phyloP scores from a whole-genome alignment of 1,140 invertebrate species.

The Anagrus nilaparvatae region DNA sequence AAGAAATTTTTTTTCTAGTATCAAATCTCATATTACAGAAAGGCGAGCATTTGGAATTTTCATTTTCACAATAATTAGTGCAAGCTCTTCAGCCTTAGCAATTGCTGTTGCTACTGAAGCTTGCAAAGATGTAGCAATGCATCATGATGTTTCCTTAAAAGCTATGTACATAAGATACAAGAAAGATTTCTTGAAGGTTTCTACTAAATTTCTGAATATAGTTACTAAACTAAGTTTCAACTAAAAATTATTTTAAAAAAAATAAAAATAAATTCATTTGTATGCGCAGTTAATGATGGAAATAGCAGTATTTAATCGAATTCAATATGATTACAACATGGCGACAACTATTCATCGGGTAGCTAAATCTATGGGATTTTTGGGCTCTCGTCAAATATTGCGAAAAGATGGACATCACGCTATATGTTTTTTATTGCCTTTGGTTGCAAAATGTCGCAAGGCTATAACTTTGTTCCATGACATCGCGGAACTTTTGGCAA shows the following conservation, averaged over 20 bases:
- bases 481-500: constrained; percentile 46
- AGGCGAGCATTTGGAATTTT: constrained; percentile 29
- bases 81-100: constrained; percentile 40
- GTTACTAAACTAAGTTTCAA: background rate
- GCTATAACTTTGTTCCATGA: constrained; percentile 48
- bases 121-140: constrained; percentile 49
- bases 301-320: constrained; percentile 47
- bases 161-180: constrained; percentile 57
- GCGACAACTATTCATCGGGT: constrained; percentile 40
- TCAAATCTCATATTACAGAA: constrained; percentile 43
- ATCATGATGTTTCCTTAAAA: constrained; percentile 46
- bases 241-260: background rate
- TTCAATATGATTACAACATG: constrained; percentile 40
- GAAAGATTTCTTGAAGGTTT: constrained; percentile 48
- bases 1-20: constrained; percentile 21
- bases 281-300: constrained; percentile 41
- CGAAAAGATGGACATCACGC: constrained; percentile 48
- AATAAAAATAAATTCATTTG: constrained; percentile 5
- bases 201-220: background rate
- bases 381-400: constrained; percentile 47
- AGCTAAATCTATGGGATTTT: constrained; percentile 49
- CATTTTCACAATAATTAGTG: constrained; percentile 46
- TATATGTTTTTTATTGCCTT: constrained; percentile 49
- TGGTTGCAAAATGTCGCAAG: constrained; percentile 42
- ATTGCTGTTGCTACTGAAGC: constrained; percentile 50